Base-by-base conservation (phyloP, 2,113 vertebrate genomes). In the Paratilapia polleni region DNA sequence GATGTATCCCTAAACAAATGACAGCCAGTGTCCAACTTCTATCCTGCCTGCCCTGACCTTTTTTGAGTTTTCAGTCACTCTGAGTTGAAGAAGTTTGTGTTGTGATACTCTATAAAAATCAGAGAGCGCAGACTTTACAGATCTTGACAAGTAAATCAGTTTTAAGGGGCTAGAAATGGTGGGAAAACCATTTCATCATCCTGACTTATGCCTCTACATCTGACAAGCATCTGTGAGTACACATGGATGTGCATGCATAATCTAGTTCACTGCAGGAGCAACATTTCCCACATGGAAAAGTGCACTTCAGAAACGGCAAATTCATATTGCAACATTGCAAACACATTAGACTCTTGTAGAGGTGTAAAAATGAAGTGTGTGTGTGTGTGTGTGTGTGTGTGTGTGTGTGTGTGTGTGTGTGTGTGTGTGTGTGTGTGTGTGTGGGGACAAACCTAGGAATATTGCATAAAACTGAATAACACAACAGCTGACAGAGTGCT, bases 141-240 rank as follows among this genome's bases (percentile, higher is more conserved):
- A 83, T 62, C 81, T 68, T 85, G 91, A 93, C 88, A 91, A 90
- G 85, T 88, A 83, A 93, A 93, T 91, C 87, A 64, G 62, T 87
- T 93, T 91, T 90, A 88, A 91, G 74, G 52, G 82, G 52, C 60
- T 60, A 17, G 78, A 91, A 91, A 86, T 88, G 87, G 63, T 58
- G 62, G 47, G 34, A 79, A 87, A 91, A 90, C 47, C 61, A 87
- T 88, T 93, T 92, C 88, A 90, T 93, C 87, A 91, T 52, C 63
- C 66, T 81, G 88, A 90, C 81, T 93, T 83, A 79, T 60, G 68
- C 81, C 20, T 90, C 87, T 54, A 49, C 78, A 87, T 92, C 91
- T 92, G 93, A 95, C 94, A 94, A 90, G 90, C 88, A 89, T 93
- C 92, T 92, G 93, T 87, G 92, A 84, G 88, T 91, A 91, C 87